phyloP scores from a whole-genome alignment of 1,140 invertebrate species.

The Heliothis virescens region DNA sequence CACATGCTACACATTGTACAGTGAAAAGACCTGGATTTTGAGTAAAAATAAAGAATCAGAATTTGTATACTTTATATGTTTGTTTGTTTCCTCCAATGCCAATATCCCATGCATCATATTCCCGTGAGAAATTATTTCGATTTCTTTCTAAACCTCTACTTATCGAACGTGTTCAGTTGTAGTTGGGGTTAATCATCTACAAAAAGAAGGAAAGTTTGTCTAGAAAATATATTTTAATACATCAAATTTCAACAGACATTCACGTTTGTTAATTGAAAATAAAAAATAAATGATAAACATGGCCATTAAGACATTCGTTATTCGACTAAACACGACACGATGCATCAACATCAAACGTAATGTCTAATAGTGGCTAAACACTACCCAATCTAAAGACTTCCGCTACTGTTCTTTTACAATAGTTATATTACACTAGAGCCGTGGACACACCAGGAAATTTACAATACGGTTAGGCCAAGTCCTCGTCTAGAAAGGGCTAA shows the following conservation, averaged over 20 bases:
- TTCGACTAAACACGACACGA: conserved; percentile 55
- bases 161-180: neutral
- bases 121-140: neutral
- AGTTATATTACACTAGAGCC: conserved; percentile 58
- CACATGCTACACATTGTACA: conserved; percentile 67
- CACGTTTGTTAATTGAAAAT: conserved; percentile 70
- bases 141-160: neutral
- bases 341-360: conserved; percentile 46
- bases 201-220: conserved; percentile 64
- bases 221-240: conserved; percentile 85
- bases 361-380: conserved; percentile 50
- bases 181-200: neutral
- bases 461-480: conserved; percentile 31
- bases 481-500: too few relatives aligned
- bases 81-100: conserved; percentile 56
- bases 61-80: conserved; percentile 76
- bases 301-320: conserved; percentile 59
- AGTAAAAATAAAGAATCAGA: conserved; percentile 74
- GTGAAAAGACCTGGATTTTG: conserved; percentile 61
- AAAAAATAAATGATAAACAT: conserved; percentile 78
- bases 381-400: conserved; percentile 56
- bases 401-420: conserved; percentile 49
- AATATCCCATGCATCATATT: neutral
- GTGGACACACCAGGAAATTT: conserved; percentile 27
- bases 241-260: conserved; percentile 83